A percentile compares a stretch with the other conserved stretches of the same genome.
Conservation (phyloP, 2,797 vertebrate species). For the Mus spretus region DNA sequence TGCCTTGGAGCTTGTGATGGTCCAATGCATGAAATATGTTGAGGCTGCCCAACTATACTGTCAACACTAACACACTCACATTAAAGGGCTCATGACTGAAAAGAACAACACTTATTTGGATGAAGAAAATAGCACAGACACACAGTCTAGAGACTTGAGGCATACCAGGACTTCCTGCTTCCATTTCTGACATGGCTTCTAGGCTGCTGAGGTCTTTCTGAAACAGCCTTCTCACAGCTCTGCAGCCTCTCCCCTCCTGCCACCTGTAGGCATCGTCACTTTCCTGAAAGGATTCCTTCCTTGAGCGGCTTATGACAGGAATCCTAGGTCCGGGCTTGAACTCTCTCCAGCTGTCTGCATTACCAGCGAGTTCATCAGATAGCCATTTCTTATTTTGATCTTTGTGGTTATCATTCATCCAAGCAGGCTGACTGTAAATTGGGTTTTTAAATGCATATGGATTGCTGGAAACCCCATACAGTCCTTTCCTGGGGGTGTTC, state of each 20-base stretch:
- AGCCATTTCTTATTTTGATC: slow-evolving; percentile 90
- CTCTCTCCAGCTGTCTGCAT: slow-evolving; percentile 92
- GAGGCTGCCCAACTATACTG: slow-evolving; percentile 21
- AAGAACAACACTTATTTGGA: slow-evolving; percentile 61
- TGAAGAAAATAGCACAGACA: slow-evolving; percentile 33
- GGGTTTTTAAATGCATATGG: slow-evolving; percentile 89
- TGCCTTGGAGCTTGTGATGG: neutral
- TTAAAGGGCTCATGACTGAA: slow-evolving; percentile 60
- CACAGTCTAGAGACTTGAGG: slow-evolving; percentile 52
- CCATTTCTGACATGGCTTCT: slow-evolving; percentile 82
- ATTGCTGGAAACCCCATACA: slow-evolving; percentile 87
- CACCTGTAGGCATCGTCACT: slow-evolving; percentile 82
- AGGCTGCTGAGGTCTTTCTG: slow-evolving; percentile 85
- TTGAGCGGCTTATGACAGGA: slow-evolving; percentile 86
- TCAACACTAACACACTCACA: slow-evolving; percentile 54
- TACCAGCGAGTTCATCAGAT: slow-evolving; percentile 87
- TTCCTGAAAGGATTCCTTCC: slow-evolving; percentile 88
- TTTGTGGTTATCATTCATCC: slow-evolving; percentile 88
- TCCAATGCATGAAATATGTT: neutral
- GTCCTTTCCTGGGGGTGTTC: slow-evolving; percentile 90
- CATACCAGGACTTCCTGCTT: slow-evolving; percentile 86
- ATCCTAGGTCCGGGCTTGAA: slow-evolving; percentile 83
- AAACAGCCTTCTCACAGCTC: slow-evolving; percentile 83
- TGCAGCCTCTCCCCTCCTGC: slow-evolving; percentile 85
- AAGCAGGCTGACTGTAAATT: slow-evolving; percentile 87